Conservation (phyloP, 2,888 invertebrate genomes). For the Phyto melanocephala region DNA sequence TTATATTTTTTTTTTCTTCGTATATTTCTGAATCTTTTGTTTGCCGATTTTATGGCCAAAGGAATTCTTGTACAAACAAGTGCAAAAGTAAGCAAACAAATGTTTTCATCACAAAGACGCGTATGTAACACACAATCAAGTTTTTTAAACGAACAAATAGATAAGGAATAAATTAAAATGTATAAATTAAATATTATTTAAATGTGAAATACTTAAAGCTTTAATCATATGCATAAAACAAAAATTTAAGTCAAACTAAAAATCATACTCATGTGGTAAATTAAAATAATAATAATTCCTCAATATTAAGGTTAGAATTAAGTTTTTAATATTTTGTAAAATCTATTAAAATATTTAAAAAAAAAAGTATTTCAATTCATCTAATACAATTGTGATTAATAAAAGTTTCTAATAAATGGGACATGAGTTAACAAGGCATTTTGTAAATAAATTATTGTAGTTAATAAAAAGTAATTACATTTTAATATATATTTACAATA, state of each 20-base stretch:
- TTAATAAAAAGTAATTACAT: slow-evolving; percentile 37
- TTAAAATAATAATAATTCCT: no score
- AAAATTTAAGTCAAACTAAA: no score
- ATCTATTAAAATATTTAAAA: no score
- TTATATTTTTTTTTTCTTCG: neutral
- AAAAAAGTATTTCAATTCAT: no score
- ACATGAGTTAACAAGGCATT: slow-evolving; percentile 22
- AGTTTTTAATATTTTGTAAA: no score
- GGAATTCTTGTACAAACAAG: neutral
- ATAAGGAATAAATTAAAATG: neutral
- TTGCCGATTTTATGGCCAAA: slow-evolving; percentile 16
- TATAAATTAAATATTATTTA: no score
- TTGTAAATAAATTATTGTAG: slow-evolving; percentile 16
- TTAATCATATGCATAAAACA: no score
- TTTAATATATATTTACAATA: slow-evolving; percentile 24
- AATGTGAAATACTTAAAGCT: no score
- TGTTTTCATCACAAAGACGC: neutral
- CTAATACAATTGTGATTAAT: no score
- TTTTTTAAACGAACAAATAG: neutral
- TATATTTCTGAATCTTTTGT: neutral
- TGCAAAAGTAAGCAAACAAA: neutral
- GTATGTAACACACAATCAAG: neutral
- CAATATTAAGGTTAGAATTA: no score
- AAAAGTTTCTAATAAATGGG: no score
- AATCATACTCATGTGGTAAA: no score